These are phyloP conservation scores for Notocelia uddmanniana DNA, from an alignment of 2,888 invertebrate genomes.

Conservation along the genomic window DNA sequence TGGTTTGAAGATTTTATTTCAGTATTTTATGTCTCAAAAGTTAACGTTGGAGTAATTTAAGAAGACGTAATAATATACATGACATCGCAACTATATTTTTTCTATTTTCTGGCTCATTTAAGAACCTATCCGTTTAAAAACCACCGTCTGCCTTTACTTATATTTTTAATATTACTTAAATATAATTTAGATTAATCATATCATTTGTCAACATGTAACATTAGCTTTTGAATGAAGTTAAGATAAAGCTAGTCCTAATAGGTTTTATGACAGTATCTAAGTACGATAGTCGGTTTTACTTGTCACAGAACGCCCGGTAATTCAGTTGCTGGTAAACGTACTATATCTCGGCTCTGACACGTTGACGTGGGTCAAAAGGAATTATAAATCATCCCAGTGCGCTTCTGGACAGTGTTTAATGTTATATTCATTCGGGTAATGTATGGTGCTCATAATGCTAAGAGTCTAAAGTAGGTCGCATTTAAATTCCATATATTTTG, in stretches of 20 bases:
- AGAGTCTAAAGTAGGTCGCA: constrained; percentile 62
- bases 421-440: constrained; percentile 62
- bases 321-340: constrained; percentile 38
- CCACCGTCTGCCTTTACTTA: too few species aligned
- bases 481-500: constrained; percentile 53
- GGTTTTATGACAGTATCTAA: constrained; percentile 16
- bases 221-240: neutral
- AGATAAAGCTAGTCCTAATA: constrained; percentile 12
- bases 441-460: constrained; percentile 59
- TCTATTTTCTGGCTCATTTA: too few species aligned
- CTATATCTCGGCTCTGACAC: constrained; percentile 46
- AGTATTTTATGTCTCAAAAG: too few species aligned
- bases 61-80: too few species aligned
- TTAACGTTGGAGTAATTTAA: too few species aligned
- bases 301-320: constrained; percentile 29
- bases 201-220: neutral
- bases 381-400: constrained; percentile 65
- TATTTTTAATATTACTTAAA: neutral
- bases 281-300: constrained; percentile 23
- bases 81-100: too few species aligned
- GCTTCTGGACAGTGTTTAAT: constrained; percentile 62
- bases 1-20: too few species aligned
- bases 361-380: constrained; percentile 64
- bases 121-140: too few species aligned
- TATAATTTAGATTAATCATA: neutral